Evolutionary conservation across 2,888 invertebrate genomes (phyloP).

Genomic region (Camponotus fellah): DNA sequence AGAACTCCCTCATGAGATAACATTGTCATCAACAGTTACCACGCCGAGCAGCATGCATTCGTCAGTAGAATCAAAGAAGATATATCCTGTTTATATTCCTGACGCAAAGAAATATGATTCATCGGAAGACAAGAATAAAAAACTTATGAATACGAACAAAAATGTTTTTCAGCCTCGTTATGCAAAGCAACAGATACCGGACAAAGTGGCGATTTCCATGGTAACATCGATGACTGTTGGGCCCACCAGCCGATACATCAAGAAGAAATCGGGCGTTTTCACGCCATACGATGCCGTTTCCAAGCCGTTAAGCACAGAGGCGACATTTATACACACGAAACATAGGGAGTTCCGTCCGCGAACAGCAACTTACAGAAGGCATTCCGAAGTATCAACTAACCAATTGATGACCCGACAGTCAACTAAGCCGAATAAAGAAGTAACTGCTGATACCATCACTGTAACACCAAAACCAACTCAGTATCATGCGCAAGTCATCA

Average conservation of each 20-base stretch:
- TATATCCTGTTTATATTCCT: slow-evolving; percentile 38
- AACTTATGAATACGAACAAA: slow-evolving; percentile 30
- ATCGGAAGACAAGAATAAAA: slow-evolving; percentile 27
- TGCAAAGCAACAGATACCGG: slow-evolving; percentile 51
- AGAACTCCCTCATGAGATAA: slow-evolving; percentile 31
- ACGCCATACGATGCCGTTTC: slow-evolving; percentile 56
- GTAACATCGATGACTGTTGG: slow-evolving; percentile 44
- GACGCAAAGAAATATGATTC: slow-evolving; percentile 3
- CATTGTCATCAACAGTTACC: slow-evolving; percentile 12
- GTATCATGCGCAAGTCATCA: slow-evolving; percentile 69
- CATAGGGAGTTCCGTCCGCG: slow-evolving; percentile 80
- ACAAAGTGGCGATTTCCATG: slow-evolving; percentile 57
- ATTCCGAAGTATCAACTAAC: slow-evolving; percentile 77
- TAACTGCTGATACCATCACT: slow-evolving; percentile 66
- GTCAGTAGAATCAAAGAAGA: slow-evolving; percentile 18
- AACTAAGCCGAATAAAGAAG: not conserved
- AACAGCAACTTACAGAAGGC: slow-evolving; percentile 82
- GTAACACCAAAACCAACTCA: slow-evolving; percentile 80
- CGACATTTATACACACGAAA: slow-evolving; percentile 52
- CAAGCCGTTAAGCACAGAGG: slow-evolving; percentile 47
- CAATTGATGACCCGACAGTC: slow-evolving; percentile 58
- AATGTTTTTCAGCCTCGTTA: slow-evolving; percentile 62
- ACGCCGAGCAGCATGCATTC: not conserved
- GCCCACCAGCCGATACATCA: slow-evolving; percentile 70
- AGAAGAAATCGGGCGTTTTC: slow-evolving; percentile 69